phyloP scores from a whole-genome alignment of 2,888 invertebrate species.

The Brachypterus glaber region DNA sequence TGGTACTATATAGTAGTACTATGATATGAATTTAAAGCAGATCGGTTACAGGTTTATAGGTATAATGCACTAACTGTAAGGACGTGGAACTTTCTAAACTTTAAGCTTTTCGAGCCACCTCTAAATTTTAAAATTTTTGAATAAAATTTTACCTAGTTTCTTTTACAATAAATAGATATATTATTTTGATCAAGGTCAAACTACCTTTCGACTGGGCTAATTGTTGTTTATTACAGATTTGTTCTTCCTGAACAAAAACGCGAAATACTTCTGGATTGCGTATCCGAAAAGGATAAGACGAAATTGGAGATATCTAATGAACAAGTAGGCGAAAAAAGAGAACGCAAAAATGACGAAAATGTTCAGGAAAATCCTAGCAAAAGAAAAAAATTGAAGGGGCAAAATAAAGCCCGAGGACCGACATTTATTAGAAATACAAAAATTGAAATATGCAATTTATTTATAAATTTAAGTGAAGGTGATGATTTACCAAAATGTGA shows the following conservation, averaged over 20 bases:
- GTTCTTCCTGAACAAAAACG: conserved; percentile 41
- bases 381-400: conserved; percentile 51
- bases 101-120: too few relatives aligned
- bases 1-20: too few relatives aligned
- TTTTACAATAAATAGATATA: too few relatives aligned
- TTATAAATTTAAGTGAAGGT: conserved; percentile 46
- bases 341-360: too few relatives aligned
- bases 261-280: conserved; percentile 37
- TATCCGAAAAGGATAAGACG: conserved; percentile 38
- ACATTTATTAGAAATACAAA: conserved; percentile 52
- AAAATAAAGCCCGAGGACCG: conserved; percentile 71
- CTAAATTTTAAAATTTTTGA: too few relatives aligned
- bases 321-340: too few relatives aligned
- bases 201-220: conserved; percentile 12
- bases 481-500: conserved; percentile 44
- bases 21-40: too few relatives aligned
- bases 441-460: conserved; percentile 59
- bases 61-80: too few relatives aligned
- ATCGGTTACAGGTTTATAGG: too few relatives aligned
- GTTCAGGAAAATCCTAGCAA: conserved; percentile 35
- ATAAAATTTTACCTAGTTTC: too few relatives aligned
- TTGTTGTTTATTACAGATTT: conserved; percentile 42
- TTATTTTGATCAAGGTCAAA: conserved; percentile 6
- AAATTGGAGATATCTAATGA: conserved; percentile 27
- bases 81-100: too few relatives aligned